phyloP scores from a whole-genome alignment of 2,797 vertebrate species.

The Holocentrus rufus region DNA sequence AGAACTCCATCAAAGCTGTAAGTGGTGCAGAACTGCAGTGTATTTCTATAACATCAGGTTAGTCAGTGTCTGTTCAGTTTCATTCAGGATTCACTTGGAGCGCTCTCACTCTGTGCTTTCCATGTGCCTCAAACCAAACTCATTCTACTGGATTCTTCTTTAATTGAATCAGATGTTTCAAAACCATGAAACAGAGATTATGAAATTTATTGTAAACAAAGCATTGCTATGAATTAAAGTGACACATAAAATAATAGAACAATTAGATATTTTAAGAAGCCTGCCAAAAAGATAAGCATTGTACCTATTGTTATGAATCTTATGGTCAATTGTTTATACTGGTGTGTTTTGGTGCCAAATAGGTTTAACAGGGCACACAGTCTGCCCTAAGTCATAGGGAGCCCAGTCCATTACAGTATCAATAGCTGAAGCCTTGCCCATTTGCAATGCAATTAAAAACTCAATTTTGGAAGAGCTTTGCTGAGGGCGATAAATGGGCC shows the following conservation, averaged over 20 bases:
- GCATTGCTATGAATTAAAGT: too few species aligned
- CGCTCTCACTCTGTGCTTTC: not conserved
- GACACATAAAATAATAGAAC: not conserved
- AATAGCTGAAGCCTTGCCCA: conserved; percentile 70
- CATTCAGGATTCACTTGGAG: not conserved
- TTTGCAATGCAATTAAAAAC: conserved; percentile 81
- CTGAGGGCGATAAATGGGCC: conserved; percentile 75
- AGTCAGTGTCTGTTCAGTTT: not conserved
- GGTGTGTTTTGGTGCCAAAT: conserved; percentile 7
- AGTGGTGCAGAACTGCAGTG: not conserved
- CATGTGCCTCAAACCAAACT: not conserved
- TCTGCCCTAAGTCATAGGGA: conserved; percentile 39
- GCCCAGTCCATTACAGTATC: conserved; percentile 65
- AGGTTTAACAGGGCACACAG: conserved; percentile 18
- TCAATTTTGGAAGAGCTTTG: conserved; percentile 79
- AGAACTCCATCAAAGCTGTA: too few species aligned
- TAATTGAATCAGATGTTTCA: not conserved
- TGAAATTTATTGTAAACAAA: not conserved
- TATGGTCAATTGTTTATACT: not conserved
- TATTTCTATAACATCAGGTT: not conserved
- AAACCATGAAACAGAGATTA: not conserved
- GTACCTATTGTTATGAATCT: not conserved
- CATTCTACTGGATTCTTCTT: not conserved
- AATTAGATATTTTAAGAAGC: not conserved
- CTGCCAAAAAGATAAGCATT: not conserved